phyloP scores from a whole-genome alignment of 2,797 vertebrate genomes.

The Kryptopterus vitreolus region DNA sequence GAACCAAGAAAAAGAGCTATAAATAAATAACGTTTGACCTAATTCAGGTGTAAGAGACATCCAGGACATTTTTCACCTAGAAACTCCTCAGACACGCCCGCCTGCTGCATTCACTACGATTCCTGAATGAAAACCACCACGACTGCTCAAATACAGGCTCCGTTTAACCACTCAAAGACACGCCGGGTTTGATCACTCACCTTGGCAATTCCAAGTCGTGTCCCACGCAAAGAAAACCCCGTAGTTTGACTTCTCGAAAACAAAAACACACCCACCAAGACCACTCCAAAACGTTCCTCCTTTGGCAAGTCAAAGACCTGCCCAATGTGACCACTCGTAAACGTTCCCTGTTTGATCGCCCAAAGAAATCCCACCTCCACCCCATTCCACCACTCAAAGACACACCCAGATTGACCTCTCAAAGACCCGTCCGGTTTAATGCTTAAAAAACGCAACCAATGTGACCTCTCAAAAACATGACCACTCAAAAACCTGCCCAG shows the following conservation, averaged over 20 bases:
- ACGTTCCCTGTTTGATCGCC: no score
- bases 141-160: not conserved
- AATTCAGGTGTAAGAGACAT: no score
- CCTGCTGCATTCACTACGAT: not conserved
- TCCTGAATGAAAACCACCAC: no score
- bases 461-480: not conserved
- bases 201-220: no score
- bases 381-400: not conserved
- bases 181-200: not conserved
- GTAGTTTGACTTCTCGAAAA: not conserved
- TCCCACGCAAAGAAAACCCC: no score
- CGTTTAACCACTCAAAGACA: not conserved
- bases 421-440: not conserved
- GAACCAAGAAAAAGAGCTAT: no score
- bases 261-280: no score
- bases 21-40: no score
- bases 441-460: no score
- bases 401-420: not conserved
- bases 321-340: not conserved
- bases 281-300: not conserved
- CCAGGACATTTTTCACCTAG: no score
- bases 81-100: not conserved
- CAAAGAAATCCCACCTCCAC: not conserved
- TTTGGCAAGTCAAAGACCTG: not conserved
- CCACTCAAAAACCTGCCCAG: not conserved